Conservation (phyloP, 2,113 vertebrate species). For the Halcyon senegalensis region DNA sequence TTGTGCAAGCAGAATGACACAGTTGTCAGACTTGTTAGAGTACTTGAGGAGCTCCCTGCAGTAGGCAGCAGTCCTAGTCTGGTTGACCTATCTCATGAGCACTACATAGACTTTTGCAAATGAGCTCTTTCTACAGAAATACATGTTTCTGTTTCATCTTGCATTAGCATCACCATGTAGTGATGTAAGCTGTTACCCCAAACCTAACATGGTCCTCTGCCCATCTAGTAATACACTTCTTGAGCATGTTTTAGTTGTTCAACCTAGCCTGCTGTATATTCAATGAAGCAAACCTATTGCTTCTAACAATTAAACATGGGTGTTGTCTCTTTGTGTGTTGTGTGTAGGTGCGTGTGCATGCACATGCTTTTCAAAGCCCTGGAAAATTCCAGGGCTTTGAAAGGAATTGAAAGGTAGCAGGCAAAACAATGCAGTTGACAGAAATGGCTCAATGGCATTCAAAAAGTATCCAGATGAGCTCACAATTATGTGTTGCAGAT, state of each 20-base stretch:
- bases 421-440: conserved; percentile 17
- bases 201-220: neutral
- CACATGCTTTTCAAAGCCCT: no score
- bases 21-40: neutral
- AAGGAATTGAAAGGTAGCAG: conserved; percentile 26
- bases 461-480: conserved; percentile 33
- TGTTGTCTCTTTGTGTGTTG: neutral
- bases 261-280: neutral
- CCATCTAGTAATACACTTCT: neutral
- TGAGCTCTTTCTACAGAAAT: neutral
- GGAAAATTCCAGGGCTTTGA: neutral
- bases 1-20: neutral
- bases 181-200: neutral
- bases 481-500: conserved; percentile 28
- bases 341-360: neutral
- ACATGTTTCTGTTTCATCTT: neutral
- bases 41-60: neutral
- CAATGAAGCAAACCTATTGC: neutral
- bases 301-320: neutral
- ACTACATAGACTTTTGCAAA: neutral
- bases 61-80: neutral
- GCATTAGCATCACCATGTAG: neutral
- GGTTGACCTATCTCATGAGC: neutral
- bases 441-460: neutral
- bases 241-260: neutral